phyloP scores from a whole-genome alignment of 2,888 invertebrate genomes.

The Noctua janthe region DNA sequence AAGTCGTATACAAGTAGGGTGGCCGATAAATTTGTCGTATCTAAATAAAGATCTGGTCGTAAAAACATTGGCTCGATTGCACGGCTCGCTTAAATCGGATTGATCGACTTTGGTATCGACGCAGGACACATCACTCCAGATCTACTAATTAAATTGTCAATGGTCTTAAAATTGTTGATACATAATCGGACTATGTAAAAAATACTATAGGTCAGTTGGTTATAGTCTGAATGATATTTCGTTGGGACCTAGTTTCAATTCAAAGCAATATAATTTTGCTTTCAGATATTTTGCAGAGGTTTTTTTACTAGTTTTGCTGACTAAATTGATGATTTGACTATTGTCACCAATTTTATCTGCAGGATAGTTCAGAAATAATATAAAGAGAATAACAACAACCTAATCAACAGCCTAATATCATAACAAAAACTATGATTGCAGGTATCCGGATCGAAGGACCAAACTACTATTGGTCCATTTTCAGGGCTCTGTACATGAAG shows the following conservation, averaged over 20 bases:
- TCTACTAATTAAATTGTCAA: constrained; percentile 63
- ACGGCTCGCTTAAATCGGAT: constrained; percentile 43
- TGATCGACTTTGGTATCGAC: constrained; percentile 42
- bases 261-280: background rate
- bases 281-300: background rate
- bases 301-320: background rate
- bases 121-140: constrained; percentile 50
- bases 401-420: background rate
- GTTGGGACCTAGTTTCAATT: background rate
- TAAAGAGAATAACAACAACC: background rate
- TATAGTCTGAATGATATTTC: background rate
- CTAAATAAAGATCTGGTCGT: constrained; percentile 58
- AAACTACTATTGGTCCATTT: background rate
- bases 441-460: background rate
- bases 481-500: background rate
- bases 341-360: background rate
- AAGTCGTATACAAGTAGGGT: constrained; percentile 35
- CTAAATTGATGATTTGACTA: background rate
- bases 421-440: background rate
- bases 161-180: constrained; percentile 48
- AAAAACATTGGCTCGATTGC: constrained; percentile 48
- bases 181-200: constrained; percentile 25
- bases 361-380: background rate
- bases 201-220: constrained; percentile 4
- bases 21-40: constrained; percentile 53